These are phyloP conservation scores for Sterrhoptilus dennistouni DNA, from an alignment of 2,113 vertebrate genomes.

Conservation along the genomic window DNA sequence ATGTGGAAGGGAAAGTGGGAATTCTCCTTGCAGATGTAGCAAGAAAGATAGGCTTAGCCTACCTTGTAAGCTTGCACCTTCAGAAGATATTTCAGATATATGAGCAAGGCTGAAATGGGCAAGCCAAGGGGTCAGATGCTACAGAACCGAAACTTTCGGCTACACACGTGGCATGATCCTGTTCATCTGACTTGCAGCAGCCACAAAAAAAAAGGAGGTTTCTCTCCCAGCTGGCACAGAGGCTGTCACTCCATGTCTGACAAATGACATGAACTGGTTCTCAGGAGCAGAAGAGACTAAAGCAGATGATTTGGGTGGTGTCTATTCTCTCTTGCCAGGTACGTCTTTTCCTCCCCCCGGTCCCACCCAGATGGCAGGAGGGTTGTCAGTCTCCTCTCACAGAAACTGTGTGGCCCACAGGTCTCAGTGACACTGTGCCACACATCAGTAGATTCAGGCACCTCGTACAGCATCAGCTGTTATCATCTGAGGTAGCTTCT, in stretches of 20 bases:
- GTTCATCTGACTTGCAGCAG: not conserved
- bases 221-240: not conserved
- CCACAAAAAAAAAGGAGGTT: not conserved
- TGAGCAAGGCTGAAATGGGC: not conserved
- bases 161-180: not conserved
- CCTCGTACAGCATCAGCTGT: not conserved
- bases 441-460: not conserved
- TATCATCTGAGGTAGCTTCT: not conserved
- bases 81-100: fast-evolving
- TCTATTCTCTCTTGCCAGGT: not conserved
- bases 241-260: not conserved
- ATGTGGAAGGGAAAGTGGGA: not conserved
- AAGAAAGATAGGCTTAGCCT: not conserved
- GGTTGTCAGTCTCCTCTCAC: not conserved
- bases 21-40: not conserved
- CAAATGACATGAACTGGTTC: not conserved
- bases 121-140: not conserved
- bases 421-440: fast-evolving
- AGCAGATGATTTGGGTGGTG: not conserved
- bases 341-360: fast-evolving
- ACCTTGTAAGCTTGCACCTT: fast-evolving
- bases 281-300: not conserved
- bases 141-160: not conserved
- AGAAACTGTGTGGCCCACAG: not conserved
- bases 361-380: not conserved